These are phyloP conservation scores for Cygnus atratus DNA, from an alignment of 2,113 vertebrate species.

Conservation along the genomic window DNA sequence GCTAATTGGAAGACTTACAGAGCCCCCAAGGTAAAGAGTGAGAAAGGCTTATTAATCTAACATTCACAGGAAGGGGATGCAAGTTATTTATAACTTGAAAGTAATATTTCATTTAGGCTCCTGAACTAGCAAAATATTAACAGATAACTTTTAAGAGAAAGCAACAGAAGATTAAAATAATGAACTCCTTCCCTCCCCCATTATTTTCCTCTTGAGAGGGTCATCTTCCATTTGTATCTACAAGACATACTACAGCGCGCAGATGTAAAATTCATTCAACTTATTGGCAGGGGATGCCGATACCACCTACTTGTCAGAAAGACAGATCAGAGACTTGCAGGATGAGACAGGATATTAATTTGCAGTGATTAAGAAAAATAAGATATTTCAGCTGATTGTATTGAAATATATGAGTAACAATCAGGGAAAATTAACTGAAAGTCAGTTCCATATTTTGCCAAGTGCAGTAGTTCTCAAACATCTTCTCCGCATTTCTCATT, in stretches of 20 bases:
- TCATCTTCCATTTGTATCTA: background rate
- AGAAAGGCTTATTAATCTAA: conserved; percentile 23
- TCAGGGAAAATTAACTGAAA: background rate
- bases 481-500: background rate
- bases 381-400: background rate
- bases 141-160: background rate
- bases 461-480: accelerated
- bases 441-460: background rate
- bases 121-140: background rate
- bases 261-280: background rate
- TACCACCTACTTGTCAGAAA: background rate
- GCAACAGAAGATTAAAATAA: conserved; percentile 3
- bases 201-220: background rate
- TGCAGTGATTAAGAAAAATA: conserved; percentile 35
- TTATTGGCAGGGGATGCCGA: background rate
- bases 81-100: background rate
- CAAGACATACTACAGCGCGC: background rate
- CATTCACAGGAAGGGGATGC: background rate
- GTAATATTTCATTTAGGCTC: background rate
- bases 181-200: background rate
- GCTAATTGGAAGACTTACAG: conserved; percentile 9
- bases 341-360: background rate
- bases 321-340: background rate
- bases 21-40: background rate
- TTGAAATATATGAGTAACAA: background rate